Conservation (phyloP, 2,888 invertebrate species). For the Eutolmus rufibarbis region DNA sequence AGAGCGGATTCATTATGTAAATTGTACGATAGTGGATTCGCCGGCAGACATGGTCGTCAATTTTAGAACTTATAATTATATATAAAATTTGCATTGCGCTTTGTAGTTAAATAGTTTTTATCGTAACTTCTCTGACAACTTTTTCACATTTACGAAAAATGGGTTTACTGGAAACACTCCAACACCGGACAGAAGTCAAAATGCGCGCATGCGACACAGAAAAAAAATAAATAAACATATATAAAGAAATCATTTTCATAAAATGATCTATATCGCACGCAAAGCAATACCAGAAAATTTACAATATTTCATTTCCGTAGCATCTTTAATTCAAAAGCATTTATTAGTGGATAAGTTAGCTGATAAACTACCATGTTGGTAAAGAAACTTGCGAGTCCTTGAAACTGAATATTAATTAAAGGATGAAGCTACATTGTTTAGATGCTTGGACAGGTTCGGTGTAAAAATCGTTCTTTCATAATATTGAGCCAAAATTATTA, state of each 20-base stretch:
- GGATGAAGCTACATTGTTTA: background rate
- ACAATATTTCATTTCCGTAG: background rate
- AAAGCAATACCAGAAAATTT: background rate
- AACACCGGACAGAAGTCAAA: background rate
- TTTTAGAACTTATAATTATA: conserved; percentile 51
- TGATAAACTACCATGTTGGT: conserved; percentile 17
- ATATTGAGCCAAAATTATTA: background rate
- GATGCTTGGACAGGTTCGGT: conserved; percentile 35
- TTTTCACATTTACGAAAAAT: background rate
- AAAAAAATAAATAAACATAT: background rate
- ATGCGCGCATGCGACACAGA: background rate
- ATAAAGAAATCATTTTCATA: conserved; percentile 37
- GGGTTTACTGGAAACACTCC: background rate
- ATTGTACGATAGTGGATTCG: conserved; percentile 86
- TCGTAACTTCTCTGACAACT: background rate
- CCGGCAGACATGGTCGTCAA: conserved; percentile 66
- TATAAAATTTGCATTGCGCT: conserved; percentile 27
- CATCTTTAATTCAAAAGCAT: conserved; percentile 28
- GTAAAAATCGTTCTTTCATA: background rate
- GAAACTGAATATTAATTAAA: conserved; percentile 8
- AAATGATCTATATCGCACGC: conserved; percentile 26
- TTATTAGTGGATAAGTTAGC: conserved; percentile 8
- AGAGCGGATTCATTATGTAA: conserved; percentile 82
- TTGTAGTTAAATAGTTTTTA: conserved; percentile 28
- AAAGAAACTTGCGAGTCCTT: background rate